Evolutionary conservation across 2,113 vertebrate genomes (phyloP).

Genomic region (Arvicanthis niloticus): DNA sequence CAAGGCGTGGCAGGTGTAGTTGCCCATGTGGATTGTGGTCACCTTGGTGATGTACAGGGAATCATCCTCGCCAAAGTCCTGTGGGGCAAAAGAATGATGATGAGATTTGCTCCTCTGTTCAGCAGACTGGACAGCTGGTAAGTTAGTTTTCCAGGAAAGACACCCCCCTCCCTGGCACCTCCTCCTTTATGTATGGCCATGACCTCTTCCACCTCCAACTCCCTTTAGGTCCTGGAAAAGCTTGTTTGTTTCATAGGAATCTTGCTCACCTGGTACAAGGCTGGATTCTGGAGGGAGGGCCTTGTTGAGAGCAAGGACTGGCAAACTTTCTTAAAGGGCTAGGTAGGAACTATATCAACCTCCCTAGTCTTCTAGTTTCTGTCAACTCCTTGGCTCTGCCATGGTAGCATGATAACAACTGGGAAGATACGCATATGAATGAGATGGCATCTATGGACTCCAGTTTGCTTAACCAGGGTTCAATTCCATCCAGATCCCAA

Average conservation of each 20-base stretch:
- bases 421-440: too few species aligned
- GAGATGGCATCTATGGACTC: too few species aligned
- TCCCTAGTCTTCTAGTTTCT: neutral
- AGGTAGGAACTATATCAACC: neutral
- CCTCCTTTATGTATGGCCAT: neutral
- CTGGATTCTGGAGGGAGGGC: neutral
- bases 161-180: neutral
- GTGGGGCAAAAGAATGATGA: conserved; percentile 78
- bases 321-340: conserved; percentile 7
- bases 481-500: neutral
- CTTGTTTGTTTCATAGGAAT: neutral
- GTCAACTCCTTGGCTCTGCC: neutral
- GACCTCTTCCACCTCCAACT: neutral
- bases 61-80: conserved; percentile 98
- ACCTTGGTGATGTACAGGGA: conserved; percentile 99
- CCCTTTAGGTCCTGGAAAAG: neutral
- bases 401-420: neutral
- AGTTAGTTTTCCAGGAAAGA: neutral
- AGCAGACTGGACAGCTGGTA: neutral
- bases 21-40: conserved; percentile 98
- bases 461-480: neutral
- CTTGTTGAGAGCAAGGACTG: neutral
- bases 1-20: conserved; percentile 97
- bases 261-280: neutral
- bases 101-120: conserved; percentile 55